Conservation (phyloP, 2,888 invertebrate genomes). For the Copidosoma aretas region DNA sequence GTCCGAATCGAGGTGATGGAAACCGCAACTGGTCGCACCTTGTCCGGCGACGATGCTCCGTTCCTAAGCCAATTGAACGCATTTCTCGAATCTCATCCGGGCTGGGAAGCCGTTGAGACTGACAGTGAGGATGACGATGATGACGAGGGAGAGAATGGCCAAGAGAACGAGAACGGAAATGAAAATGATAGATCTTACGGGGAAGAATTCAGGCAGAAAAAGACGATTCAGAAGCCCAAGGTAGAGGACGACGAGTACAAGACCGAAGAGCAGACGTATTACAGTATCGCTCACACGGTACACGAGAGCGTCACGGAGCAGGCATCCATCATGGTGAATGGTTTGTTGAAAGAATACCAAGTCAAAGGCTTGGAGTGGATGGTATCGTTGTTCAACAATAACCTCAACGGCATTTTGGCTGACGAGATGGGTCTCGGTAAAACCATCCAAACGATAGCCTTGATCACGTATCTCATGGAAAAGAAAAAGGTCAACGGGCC, state of each 20-base stretch:
- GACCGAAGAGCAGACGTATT: constrained; percentile 94
- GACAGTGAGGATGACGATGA: constrained; percentile 72
- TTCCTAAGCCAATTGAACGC: constrained; percentile 82
- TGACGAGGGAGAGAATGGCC: constrained; percentile 63
- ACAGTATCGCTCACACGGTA: constrained; percentile 96
- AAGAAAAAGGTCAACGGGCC: constrained; percentile 97
- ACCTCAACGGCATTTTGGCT: constrained; percentile 96
- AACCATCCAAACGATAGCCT: constrained; percentile 95
- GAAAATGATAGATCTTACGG: constrained; percentile 7
- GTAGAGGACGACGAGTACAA: constrained; percentile 97
- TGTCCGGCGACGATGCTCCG: constrained; percentile 86
- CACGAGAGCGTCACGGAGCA: constrained; percentile 95
- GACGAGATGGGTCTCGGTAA: constrained; percentile 99
- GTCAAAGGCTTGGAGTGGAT: constrained; percentile 98
- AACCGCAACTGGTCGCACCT: constrained; percentile 78
- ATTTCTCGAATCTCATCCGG: constrained; percentile 90
- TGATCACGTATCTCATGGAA: constrained; percentile 98
- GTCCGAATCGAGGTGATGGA: constrained; percentile 87
- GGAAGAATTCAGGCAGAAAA: constrained; percentile 72
- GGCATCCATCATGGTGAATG: constrained; percentile 92
- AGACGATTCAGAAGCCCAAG: constrained; percentile 83
- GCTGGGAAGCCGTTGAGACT: constrained; percentile 87
- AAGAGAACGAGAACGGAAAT: constrained; percentile 50
- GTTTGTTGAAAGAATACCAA: constrained; percentile 96
- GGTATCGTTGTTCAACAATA: constrained; percentile 98